Evolutionary conservation across 2,797 vertebrate genomes (phyloP), one percentile per base, ranked within the genome.

Genomic region (Pelobates cultripes): DNA sequence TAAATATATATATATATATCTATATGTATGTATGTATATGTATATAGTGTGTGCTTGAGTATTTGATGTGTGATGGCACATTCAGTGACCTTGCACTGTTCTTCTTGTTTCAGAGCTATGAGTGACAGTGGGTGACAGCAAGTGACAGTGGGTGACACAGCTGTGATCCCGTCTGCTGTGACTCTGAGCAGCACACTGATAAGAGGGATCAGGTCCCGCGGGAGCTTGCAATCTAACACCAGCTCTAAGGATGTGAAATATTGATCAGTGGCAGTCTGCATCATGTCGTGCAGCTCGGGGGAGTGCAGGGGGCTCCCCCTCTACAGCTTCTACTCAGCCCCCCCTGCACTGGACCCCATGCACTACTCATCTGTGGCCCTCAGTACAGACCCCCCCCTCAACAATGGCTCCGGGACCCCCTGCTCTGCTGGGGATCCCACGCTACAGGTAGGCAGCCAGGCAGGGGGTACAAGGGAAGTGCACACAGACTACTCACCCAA

Each of bases 361-460:
- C 86, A 82, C 63, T 95, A 93, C 87, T 95, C 93, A 90, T 91
- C 94, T 4, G 93, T 96, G 93, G 94, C 93, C 47, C 82, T 93
- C 90, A 91, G 93, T 91, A 86, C 90, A 53, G 94, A 94, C 81
- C 88, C 88, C 40, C 7, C 81, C 0, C 85, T 94, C 88, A 95
- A 94, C 90, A 94, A 95, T 85, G 94, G 91, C 92, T 93, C 94
- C 7, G 78, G 90, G 85, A 82, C 93, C 86, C 87, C 92, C 83
- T 74, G 60, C 85, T 88, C 89, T 85, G 87, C 86, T 79, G 94
- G 90, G 77, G 89, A 92, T 87, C 90, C 91, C 72, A 86, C 79
- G 7, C 74, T 87, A 72, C 90, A 88, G 86, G 88, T 92, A 77
- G 80, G 87, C 72, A 83, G 74, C 73, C 88, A 85, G 85, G 85